Evolutionary conservation across 2,888 invertebrate species (phyloP).

Genomic region (Agrenia bidenticulata): DNA sequence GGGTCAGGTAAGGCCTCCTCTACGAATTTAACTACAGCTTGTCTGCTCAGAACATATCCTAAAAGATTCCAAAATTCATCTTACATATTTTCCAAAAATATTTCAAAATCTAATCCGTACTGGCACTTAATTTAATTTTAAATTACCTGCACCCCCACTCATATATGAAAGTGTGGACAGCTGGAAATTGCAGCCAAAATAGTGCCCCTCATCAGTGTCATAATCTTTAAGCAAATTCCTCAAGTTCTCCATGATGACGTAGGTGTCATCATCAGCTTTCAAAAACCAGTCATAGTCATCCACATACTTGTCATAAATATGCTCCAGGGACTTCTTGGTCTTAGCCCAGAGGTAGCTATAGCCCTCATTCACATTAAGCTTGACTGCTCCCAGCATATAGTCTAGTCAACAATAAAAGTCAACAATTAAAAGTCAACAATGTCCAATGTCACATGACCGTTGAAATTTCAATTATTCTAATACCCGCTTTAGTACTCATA

Average conservation of each 20-base stretch:
- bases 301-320: conserved; percentile 78
- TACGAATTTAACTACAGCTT: conserved; percentile 75
- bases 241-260: conserved; percentile 91
- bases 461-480: conserved; percentile 19
- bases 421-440: too few species aligned
- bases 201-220: conserved; percentile 71
- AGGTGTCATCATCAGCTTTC: conserved; percentile 66
- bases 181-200: conserved; percentile 87
- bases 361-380: conserved; percentile 78
- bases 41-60: conserved; percentile 87
- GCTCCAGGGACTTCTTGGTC: conserved; percentile 81
- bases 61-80: too few species aligned
- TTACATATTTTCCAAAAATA: too few species aligned
- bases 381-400: conserved; percentile 64
- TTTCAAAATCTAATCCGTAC: too few species aligned
- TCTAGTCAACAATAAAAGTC: background rate
- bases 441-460: too few species aligned
- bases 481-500: conserved; percentile 79
- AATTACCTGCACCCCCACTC: conserved; percentile 7
- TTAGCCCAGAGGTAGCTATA: conserved; percentile 92
- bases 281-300: conserved; percentile 86
- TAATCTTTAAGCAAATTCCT: conserved; percentile 80
- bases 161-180: conserved; percentile 53
- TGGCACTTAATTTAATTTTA: too few species aligned
- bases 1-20: conserved; percentile 68